Evolutionary conservation across 2,113 vertebrate genomes (phyloP), one percentile per base, ranked within the genome.

Genomic region (Upupa epops): DNA sequence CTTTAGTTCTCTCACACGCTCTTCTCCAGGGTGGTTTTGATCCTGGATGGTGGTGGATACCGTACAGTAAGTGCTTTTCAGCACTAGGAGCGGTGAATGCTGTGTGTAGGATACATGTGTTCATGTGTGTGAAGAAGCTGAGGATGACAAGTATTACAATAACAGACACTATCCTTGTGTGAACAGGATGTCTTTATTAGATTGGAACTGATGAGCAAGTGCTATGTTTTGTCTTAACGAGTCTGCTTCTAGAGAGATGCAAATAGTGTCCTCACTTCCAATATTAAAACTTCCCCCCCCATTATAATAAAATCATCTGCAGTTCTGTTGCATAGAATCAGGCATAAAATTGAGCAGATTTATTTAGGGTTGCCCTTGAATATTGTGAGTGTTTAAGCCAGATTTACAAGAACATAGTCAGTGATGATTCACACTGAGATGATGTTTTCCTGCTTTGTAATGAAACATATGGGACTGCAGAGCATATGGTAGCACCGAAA

Each of bases 371-470:
- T 93, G 80, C 79, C 92, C 89, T 75, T 95, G 81, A 94, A 93
- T 28, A 2, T 15, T 63, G 85, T 74, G 91, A 93, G 78, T 29
- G 8, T 88, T 95, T 86, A 94, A 96, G 93, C 91, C 91, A 96
- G 88, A 94, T 94, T 97, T 96, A 93, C 93, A 94, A 94, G 77
- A 91, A 85, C 89, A 88, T 93, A 96, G 95, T 96, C 95, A 96
- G 74, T 77, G 94, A 89, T 97, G 97, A 97, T 94, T 97, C 97
- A 97, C 58, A 79, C 83, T 72, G 90, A 94, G 93, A 94, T 93
- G 83, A 88, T 96, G 92, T 96, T 92, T 95, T 95, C 86, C 95
- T 96, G 93, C 91, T 90, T 86, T 87, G 54, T 91, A 96, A 77
- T 90, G 81, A 78, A 95, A 91, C 83, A 93, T 93, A 95, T 40